Conservation (phyloP, 2,888 invertebrate species). For the Lingula anatina region DNA sequence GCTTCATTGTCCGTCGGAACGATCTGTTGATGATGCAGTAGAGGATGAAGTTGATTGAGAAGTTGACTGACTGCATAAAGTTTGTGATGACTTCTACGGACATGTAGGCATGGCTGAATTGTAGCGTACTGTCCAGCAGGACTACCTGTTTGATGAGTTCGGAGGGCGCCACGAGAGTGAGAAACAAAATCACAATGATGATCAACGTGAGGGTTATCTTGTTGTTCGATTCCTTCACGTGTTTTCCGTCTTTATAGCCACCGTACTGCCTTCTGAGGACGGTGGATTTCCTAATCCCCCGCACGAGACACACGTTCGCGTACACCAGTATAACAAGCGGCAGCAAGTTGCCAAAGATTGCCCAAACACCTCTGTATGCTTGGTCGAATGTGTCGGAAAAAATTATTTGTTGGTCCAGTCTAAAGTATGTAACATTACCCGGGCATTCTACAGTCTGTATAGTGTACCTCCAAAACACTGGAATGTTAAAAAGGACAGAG, state of each 20-base stretch:
- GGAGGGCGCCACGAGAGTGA: conserved; percentile 43
- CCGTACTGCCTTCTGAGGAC: conserved; percentile 28
- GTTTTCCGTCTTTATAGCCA: conserved; percentile 21
- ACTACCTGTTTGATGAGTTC: conserved; percentile 37
- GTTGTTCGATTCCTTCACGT: conserved; percentile 31
- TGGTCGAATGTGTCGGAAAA: conserved; percentile 19
- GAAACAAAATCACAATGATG: conserved; percentile 44
- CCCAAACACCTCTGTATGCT: conserved; percentile 34
- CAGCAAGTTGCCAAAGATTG: conserved; percentile 34
- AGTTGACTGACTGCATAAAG: conserved; percentile 69
- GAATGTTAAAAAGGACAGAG: conserved; percentile 66
- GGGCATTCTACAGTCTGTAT: conserved; percentile 6
- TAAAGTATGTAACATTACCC: conserved; percentile 4
- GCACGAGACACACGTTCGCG: conserved; percentile 40
- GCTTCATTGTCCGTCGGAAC: conserved; percentile 65
- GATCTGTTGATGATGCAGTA: conserved; percentile 75
- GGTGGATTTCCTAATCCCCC: conserved; percentile 38
- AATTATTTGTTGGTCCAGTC: conserved; percentile 12
- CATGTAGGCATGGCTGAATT: conserved; percentile 19
- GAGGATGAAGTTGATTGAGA: conserved; percentile 73
- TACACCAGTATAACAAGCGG: conserved; percentile 36
- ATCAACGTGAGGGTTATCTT: conserved; percentile 42
- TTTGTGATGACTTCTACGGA: conserved; percentile 59
- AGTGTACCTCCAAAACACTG: conserved; percentile 50
- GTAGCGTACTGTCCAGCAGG: conserved; percentile 16